Conservation (phyloP, 2,797 vertebrate species). For the Sciurus carolinensis region DNA sequence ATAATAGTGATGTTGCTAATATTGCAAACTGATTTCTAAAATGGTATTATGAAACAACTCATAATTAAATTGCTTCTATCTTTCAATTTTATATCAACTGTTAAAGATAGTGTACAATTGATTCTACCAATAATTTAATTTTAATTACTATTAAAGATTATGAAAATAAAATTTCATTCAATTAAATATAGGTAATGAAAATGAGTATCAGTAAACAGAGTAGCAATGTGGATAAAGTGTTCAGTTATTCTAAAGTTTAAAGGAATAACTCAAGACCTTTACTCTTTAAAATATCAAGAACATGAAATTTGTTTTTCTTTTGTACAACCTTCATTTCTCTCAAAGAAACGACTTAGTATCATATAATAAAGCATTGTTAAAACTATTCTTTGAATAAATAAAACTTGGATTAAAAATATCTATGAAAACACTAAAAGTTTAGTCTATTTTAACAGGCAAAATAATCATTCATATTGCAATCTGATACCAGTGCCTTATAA, state of each 20-base stretch:
- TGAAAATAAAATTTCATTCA: conserved; percentile 52
- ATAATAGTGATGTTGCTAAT: conserved; percentile 77
- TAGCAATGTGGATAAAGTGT: neutral
- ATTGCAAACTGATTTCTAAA: conserved; percentile 81
- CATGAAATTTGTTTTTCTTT: neutral
- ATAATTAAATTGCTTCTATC: conserved; percentile 63
- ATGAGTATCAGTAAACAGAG: neutral
- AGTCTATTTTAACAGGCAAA: neutral
- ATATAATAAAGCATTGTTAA: neutral
- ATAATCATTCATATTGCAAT: conserved; percentile 3
- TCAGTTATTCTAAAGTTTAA: conserved; percentile 12
- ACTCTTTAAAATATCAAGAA: conserved; percentile 32
- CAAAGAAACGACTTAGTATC: neutral
- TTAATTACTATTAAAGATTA: conserved; percentile 35
- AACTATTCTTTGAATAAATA: neutral
- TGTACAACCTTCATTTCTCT: conserved; percentile 20
- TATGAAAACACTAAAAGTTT: neutral
- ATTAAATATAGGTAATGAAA: conserved; percentile 2
- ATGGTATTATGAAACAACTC: conserved; percentile 82
- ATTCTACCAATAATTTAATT: conserved; percentile 33
- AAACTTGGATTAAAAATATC: neutral
- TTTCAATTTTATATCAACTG: conserved; percentile 75
- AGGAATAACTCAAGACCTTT: neutral
- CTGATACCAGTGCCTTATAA: neutral
- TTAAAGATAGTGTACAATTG: neutral